phyloP scores from a whole-genome alignment of 1,140 invertebrate species.

The Steinernema khuongi region DNA sequence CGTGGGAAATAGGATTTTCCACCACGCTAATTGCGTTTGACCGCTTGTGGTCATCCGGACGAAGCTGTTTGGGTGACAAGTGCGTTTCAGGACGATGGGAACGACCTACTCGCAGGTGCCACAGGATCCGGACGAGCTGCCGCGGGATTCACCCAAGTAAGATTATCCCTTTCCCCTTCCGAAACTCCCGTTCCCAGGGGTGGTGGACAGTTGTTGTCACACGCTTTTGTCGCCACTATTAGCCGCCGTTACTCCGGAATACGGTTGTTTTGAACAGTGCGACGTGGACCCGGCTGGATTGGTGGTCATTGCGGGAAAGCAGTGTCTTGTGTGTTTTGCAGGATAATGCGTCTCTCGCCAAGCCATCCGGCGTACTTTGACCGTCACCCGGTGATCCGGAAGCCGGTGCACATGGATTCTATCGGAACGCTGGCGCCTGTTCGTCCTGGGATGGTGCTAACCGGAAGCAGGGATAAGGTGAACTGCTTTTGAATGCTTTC shows the following conservation, averaged over 20 bases:
- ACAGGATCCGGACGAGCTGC: neutral
- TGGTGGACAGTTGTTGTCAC: neutral
- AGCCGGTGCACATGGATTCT: neutral
- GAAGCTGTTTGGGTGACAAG: too few relatives aligned
- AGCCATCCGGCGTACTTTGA: neutral
- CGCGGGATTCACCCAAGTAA: neutral
- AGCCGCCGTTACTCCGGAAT: neutral
- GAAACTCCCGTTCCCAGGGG: neutral
- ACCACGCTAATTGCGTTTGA: too few relatives aligned
- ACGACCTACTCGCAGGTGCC: conserved; percentile 4
- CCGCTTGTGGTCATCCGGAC: too few relatives aligned
- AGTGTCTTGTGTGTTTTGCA: neutral
- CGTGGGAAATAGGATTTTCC: too few relatives aligned
- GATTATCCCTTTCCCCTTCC: neutral
- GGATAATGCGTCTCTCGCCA: neutral
- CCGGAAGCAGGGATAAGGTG: conserved; percentile 8
- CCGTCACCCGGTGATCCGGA: neutral
- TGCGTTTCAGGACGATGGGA: neutral
- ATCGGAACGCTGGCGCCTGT: conserved; percentile 1
- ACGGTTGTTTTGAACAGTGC: neutral
- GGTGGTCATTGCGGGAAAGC: neutral
- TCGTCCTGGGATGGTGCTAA: neutral
- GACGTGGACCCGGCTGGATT: neutral
- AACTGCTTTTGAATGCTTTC: neutral
- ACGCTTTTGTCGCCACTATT: neutral